A percentile compares a stretch with the other conserved stretches of the same genome.
Evolutionary conservation across 2,113 vertebrate species (phyloP).

Genomic region (Pygoscelis adeliae): DNA sequence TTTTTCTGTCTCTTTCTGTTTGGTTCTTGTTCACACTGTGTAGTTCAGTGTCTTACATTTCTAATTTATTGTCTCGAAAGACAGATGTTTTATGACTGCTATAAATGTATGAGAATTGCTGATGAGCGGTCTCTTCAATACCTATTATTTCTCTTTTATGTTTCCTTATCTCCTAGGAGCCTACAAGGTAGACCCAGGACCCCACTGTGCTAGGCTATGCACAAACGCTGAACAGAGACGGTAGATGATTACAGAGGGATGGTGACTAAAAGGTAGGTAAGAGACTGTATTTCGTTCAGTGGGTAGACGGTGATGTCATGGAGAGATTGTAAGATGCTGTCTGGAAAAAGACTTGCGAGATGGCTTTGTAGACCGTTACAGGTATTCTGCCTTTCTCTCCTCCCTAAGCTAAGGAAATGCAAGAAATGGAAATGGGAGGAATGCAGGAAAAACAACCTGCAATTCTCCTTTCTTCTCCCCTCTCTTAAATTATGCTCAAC

Average conservation of each 20-base stretch:
- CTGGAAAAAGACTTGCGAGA: not conserved
- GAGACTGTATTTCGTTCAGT: not conserved
- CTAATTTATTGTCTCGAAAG: conserved; percentile 11
- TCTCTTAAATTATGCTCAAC: not conserved
- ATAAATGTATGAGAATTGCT: conserved; percentile 34
- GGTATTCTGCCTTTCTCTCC: not conserved
- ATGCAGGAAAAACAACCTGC: not conserved
- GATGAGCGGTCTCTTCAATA: not conserved
- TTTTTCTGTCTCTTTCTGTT: not conserved
- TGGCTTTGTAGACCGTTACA: not conserved
- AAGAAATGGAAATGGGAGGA: not conserved
- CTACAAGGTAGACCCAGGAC: not conserved
- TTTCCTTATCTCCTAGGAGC: conserved; percentile 11
- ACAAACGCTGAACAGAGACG: not conserved
- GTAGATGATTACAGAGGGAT: conserved; percentile 5
- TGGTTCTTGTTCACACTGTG: not conserved
- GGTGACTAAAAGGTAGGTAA: conserved; percentile 45
- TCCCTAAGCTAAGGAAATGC: not conserved
- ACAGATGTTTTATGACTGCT: not conserved
- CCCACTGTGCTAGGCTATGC: not conserved
- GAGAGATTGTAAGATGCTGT: not conserved
- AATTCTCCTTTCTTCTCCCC: not conserved
- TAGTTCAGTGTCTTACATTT: not conserved
- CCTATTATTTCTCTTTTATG: not conserved
- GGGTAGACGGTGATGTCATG: not conserved